Percentiles rank a stretch among this genome's conserved stretches.
Evolutionary conservation across 1,140 invertebrate species (phyloP).

Genomic region (Manduca sexta): DNA sequence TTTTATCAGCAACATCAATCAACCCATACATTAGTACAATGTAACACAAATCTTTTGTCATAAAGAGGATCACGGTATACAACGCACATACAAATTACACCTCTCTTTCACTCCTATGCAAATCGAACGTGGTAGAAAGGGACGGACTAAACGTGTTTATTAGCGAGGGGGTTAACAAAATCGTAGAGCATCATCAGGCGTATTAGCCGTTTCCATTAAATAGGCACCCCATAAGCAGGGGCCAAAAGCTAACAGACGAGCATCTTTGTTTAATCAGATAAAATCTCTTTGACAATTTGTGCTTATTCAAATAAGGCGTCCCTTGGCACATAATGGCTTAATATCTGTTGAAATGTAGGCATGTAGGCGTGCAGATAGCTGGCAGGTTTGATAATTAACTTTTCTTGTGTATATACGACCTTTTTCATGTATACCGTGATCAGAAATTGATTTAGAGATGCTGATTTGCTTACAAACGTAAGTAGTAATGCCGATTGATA

Average conservation of each 20-base stretch:
- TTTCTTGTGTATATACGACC: too few relatives aligned
- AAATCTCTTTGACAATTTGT: conserved; percentile 72
- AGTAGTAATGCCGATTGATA: too few relatives aligned
- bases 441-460: too few relatives aligned
- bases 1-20: too few relatives aligned
- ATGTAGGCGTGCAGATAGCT: too few relatives aligned
- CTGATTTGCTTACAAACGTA: too few relatives aligned
- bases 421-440: too few relatives aligned
- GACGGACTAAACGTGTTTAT: conserved; percentile 37
- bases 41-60: neutral
- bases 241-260: conserved; percentile 59
- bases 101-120: conserved; percentile 22
- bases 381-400: too few relatives aligned
- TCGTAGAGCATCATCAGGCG: conserved; percentile 53
- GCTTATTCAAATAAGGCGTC: conserved; percentile 67
- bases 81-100: conserved; percentile 15
- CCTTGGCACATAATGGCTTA: conserved; percentile 57
- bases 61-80: conserved; percentile 40
- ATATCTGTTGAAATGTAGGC: conserved; percentile 40
- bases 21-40: too few relatives aligned
- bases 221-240: conserved; percentile 42
- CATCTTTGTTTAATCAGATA: conserved; percentile 68
- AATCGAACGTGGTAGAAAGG: conserved; percentile 18
- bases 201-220: conserved; percentile 66
- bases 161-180: conserved; percentile 49